Conservation (phyloP, 92 coral and sea anemone genomes). For the Epizoanthus fatuus region DNA sequence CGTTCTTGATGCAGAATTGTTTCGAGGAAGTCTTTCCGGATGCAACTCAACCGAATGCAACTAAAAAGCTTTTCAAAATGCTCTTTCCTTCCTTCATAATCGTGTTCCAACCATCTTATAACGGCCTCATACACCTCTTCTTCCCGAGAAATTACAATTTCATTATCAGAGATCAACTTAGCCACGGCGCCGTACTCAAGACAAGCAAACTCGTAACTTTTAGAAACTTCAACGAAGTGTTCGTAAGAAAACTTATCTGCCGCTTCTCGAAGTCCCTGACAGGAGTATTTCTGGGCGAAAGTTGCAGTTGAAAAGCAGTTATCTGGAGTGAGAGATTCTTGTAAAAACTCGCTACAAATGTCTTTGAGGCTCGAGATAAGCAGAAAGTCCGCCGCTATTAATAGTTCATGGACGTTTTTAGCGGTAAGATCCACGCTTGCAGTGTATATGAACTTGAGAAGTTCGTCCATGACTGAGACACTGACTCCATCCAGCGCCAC, state of each 20-base stretch:
- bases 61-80: neutral
- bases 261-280: neutral
- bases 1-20: neutral
- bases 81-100: neutral
- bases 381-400: neutral
- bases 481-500: neutral
- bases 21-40: neutral
- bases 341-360: neutral
- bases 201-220: neutral
- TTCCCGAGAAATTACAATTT: neutral
- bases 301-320: conserved; percentile 3
- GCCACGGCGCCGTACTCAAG: neutral
- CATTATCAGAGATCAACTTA: neutral
- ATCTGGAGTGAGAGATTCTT: neutral
- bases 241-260: neutral
- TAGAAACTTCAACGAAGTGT: neutral
- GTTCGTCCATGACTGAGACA: neutral
- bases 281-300: neutral
- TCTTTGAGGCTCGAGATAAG: neutral
- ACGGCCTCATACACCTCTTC: conserved; percentile 1
- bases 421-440: neutral
- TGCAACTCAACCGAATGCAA: neutral
- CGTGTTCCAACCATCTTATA: neutral
- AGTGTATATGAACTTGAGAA: neutral
- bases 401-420: neutral